phyloP scores from a whole-genome alignment of 2,113 vertebrate species.

The Perognathus longimembris region DNA sequence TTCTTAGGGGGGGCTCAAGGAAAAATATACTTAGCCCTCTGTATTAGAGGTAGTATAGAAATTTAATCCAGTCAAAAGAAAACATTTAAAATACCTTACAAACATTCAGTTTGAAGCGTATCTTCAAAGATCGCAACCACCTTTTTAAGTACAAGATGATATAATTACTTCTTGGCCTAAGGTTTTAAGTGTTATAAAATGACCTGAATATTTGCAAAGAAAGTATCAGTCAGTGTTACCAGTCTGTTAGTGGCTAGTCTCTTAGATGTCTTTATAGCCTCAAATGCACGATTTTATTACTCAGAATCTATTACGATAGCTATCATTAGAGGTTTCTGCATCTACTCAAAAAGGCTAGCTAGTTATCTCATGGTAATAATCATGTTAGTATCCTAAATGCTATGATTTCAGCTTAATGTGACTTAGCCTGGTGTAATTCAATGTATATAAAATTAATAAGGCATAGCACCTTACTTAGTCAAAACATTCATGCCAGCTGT shows the following conservation, averaged over 20 bases:
- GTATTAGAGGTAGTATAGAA: neutral
- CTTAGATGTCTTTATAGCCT: conserved; percentile 15
- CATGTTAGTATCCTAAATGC: neutral
- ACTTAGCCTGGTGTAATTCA: conserved; percentile 17
- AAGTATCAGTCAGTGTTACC: neutral
- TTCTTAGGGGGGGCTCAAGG: neutral
- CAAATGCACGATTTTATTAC: conserved; percentile 1
- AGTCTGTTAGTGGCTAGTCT: neutral
- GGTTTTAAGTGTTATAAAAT: conserved; percentile 21
- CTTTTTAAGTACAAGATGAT: neutral
- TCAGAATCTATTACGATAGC: conserved; percentile 32
- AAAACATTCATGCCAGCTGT: neutral
- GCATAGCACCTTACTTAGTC: neutral
- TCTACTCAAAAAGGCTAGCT: conserved; percentile 24
- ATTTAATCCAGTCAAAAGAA: conserved; percentile 27
- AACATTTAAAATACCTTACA: conserved; percentile 5
- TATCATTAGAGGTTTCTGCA: conserved; percentile 40
- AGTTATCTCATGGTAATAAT: neutral
- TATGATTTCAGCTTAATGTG: neutral
- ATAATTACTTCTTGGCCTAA: conserved; percentile 18
- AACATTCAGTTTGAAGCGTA: conserved; percentile 6
- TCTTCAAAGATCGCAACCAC: conserved; percentile 5
- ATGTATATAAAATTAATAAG: conserved; percentile 13
- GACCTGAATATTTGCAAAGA: conserved; percentile 9
- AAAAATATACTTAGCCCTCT: conserved; percentile 46